Conservation (phyloP, 2,888 invertebrate genomes). For the Drosophila phalerata region DNA sequence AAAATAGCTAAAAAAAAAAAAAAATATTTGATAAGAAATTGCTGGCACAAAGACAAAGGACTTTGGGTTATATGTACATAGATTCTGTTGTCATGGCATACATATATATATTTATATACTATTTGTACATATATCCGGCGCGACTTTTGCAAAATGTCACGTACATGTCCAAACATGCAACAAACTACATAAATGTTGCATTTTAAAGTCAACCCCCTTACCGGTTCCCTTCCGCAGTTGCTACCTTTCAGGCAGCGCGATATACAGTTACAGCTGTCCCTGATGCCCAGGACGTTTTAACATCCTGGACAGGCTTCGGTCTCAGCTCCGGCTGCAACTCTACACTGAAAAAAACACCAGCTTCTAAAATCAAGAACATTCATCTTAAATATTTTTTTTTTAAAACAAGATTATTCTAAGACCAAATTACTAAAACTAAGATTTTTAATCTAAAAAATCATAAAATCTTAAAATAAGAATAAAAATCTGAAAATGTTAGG, state of each 20-base stretch:
- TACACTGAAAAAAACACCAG: neutral
- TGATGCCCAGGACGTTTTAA: constrained; percentile 20
- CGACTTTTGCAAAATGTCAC: constrained; percentile 71
- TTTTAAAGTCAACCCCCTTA: constrained; percentile 51
- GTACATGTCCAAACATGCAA: constrained; percentile 72
- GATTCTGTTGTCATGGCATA: constrained; percentile 11
- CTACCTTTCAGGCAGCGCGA: neutral
- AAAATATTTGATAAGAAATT: constrained; percentile 15
- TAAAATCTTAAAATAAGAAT: too few species aligned
- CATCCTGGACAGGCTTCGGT: constrained; percentile 14
- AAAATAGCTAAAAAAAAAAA: neutral
- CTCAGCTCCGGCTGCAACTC: constrained; percentile 1
- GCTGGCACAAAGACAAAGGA: constrained; percentile 38
- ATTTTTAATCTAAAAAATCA: too few species aligned
- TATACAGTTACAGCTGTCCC: constrained; percentile 31
- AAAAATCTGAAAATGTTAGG: too few species aligned
- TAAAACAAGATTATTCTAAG: too few species aligned
- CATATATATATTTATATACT: too few species aligned
- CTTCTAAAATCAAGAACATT: too few species aligned
- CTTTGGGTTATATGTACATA: constrained; percentile 3
- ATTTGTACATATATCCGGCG: constrained; percentile 16
- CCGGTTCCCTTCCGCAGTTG: too few species aligned
- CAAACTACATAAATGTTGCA: constrained; percentile 70
- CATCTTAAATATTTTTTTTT: too few species aligned
- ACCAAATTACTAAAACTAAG: too few species aligned